Evolutionary conservation across 2,113 vertebrate species (phyloP), one percentile per base, ranked within the genome.

Genomic region (Scalopus aquaticus): DNA sequence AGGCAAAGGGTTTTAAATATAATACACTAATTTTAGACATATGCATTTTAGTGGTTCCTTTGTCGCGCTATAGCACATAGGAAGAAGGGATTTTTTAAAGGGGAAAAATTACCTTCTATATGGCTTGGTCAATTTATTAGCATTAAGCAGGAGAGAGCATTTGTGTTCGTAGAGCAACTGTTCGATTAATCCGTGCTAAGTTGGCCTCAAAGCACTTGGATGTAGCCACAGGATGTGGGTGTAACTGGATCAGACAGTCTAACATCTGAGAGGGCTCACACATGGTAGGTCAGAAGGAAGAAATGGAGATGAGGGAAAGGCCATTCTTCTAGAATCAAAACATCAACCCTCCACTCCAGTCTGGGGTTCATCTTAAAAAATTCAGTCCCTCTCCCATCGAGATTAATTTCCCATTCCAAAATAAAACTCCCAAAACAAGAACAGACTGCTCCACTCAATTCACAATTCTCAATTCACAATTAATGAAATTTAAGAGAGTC

Each of bases 151-250:
- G 10, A 22, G 35, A 32, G 58, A 70, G 37, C 92, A 97, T 93
- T 92, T 92, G 92, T 81, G 60, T 94, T 90, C 88, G 92, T 79
- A 93, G 76, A 90, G 65, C 96, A 95, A 96, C 95, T 96, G 96
- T 81, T 93, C 69, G 76, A 90, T 88, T 96, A 95, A 96, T 97
- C 92, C 54, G 15, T 22, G 69, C 81, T 96, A 96, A 96, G 69
- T 88, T n/a, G 0, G 93, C 80, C 90, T 97, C 97, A 96, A 95
- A 96, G 93, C 54, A 74, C 94, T 92, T 89, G 96, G 96, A 73
- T 30, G 3, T n/a, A 69, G 81, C 62, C 26, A 81, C 96, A 96
- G 96, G 97, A 96, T 96, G 84, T 95, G 90, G 90, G 81, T 88
- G 95, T 93, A 93, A 97, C 12, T 69, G 28, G 95, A 95, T 92